Evolutionary conservation across 2,797 vertebrate genomes (phyloP).

Genomic region (Rhabdophis nuchalis): DNA sequence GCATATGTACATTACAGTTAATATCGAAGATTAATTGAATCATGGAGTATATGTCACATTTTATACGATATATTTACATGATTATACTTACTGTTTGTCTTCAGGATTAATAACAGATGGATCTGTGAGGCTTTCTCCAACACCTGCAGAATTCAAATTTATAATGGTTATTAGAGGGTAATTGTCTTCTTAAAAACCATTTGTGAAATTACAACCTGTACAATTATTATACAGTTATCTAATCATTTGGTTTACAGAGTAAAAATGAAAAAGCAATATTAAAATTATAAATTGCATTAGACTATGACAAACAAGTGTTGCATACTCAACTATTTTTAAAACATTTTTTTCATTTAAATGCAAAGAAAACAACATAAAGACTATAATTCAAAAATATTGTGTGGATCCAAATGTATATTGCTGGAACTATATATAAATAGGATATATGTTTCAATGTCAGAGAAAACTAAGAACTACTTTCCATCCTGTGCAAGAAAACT

Average conservation of each 20-base stretch:
- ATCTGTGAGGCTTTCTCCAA: constrained; percentile 90
- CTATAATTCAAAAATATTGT: neutral
- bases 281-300: neutral
- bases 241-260: constrained; percentile 1
- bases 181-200: constrained; percentile 3
- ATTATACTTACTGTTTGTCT: constrained; percentile 80
- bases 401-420: neutral
- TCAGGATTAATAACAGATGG: constrained; percentile 92
- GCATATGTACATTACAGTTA: constrained; percentile 8
- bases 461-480: neutral
- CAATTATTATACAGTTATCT: neutral
- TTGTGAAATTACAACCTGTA: constrained; percentile 17
- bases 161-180: constrained; percentile 39
- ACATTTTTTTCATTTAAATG: neutral
- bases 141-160: constrained; percentile 77
- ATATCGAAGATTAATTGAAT: constrained; percentile 24
- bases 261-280: constrained; percentile 21
- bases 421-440: neutral
- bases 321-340: constrained; percentile 1
- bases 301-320: neutral
- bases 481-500: neutral
- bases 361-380: neutral
- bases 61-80: constrained; percentile 37
- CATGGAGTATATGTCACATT: constrained; percentile 30
- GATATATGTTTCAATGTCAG: neutral